phyloP scores from a whole-genome alignment of 2,113 vertebrate species.

The Diadophis punctatus region DNA sequence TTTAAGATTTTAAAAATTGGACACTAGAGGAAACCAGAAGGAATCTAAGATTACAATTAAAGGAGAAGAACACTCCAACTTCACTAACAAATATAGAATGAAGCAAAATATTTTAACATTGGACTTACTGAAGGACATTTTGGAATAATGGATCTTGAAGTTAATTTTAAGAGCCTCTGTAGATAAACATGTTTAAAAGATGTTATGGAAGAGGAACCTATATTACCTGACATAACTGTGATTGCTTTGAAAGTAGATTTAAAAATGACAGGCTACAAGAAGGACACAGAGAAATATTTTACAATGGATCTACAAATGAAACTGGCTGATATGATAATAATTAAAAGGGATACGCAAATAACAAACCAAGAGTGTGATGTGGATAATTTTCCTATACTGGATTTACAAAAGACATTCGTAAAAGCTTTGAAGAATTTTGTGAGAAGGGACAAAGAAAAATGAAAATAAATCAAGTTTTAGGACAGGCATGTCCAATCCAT shows the following conservation, averaged over 20 bases:
- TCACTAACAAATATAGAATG: neutral
- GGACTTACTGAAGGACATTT: neutral
- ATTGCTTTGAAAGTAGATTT: neutral
- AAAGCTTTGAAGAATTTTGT: neutral
- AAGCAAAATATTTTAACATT: neutral
- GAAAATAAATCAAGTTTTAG: neutral
- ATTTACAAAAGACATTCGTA: neutral
- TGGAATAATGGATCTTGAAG: neutral
- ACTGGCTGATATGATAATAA: neutral
- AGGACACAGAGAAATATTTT: neutral
- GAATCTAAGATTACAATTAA: neutral
- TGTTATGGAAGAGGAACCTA: neutral
- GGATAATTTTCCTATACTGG: neutral
- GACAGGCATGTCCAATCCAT: neutral
- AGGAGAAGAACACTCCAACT: neutral
- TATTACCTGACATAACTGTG: neutral
- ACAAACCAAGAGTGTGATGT: neutral
- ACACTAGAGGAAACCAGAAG: neutral
- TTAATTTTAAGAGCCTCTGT: neutral
- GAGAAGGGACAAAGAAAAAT: neutral
- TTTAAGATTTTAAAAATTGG: neutral
- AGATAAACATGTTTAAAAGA: neutral
- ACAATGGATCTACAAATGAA: neutral
- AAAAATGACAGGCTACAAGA: neutral
- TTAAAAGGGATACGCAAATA: neutral